Conservation (phyloP, 1,140 invertebrate species). For the Whitmania pigra region DNA sequence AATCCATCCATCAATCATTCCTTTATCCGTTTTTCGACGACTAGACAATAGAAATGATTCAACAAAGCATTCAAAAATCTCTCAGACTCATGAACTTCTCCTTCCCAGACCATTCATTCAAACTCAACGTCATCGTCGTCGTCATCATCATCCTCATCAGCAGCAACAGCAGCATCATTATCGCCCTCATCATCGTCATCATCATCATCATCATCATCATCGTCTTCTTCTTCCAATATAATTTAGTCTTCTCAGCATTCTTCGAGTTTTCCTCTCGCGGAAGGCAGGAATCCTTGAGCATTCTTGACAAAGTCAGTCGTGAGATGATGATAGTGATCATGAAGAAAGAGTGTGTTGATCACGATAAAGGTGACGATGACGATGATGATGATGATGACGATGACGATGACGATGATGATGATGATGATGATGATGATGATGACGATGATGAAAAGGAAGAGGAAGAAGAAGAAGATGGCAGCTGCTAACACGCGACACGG, state of each 20-base stretch:
- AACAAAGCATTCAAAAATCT: too few relatives aligned
- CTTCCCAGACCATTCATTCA: background rate
- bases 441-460: background rate
- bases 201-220: constrained; percentile 2
- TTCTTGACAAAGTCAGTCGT: too few relatives aligned
- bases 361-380: constrained; percentile 13
- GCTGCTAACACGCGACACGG: too few relatives aligned
- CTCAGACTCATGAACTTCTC: too few relatives aligned
- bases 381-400: constrained; percentile 2
- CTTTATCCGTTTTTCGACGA: too few relatives aligned
- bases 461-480: background rate
- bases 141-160: constrained; percentile 5
- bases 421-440: constrained; percentile 16
- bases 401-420: constrained; percentile 16
- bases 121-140: background rate
- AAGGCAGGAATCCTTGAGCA: too few relatives aligned
- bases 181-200: background rate
- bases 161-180: background rate
- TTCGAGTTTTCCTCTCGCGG: too few relatives aligned
- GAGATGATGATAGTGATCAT: constrained; percentile 8
- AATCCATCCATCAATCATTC: background rate
- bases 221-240: background rate
- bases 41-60: too few relatives aligned
- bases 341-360: background rate
- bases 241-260: background rate